Base-by-base conservation (phyloP, 1,140 invertebrate genomes). In the Rhopalosiphum maidis region DNA sequence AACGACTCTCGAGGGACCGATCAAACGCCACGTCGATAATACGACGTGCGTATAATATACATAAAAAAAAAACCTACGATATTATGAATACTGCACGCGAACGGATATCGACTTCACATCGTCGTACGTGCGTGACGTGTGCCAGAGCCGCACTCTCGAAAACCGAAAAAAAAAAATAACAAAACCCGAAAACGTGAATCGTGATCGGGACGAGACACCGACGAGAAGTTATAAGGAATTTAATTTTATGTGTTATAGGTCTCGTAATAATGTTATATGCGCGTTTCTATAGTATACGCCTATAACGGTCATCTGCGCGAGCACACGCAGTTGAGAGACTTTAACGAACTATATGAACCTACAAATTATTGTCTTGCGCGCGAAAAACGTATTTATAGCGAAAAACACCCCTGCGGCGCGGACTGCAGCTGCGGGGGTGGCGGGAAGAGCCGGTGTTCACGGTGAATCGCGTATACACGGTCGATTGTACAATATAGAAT, bases 71-170 rank as follows among this genome's bases (percentile, higher is more conserved):
- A 30, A n/a, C 30, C 30, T 77, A 21, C 60, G 15, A 77, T 77
- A 77, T 77, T 77, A n/a, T n/a, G 21, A 77, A 77, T 21, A 77
- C 15, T 77, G n/a, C 46, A 35, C 48, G 48, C 87, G 46, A 35
- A 60, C 35, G 21, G 15, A 90, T 30, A 90, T 90, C 88, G 51
- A 90, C 54, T 90, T 90, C 43, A 60, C 22, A 35, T n/a, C 89
- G 89, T 43, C 89, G 55, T 90, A 90, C 89, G 89, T 90, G 89
- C 89, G 55, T 68, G 55, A 88, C 87, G n/a, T n/a, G 46, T 54
- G 87, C 43, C 15, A 51, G 3, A 87, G 15, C n/a, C 30, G 60
- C 60, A 77, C 60, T n/a, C n/a, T 77, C n/a, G 4, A 77, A 77
- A 77, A n/a, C 30, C 11, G 15, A n/a, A n/a, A 35, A 77, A 83